Conservation (phyloP, 2,888 invertebrate species). For the Diploptera punctata region DNA sequence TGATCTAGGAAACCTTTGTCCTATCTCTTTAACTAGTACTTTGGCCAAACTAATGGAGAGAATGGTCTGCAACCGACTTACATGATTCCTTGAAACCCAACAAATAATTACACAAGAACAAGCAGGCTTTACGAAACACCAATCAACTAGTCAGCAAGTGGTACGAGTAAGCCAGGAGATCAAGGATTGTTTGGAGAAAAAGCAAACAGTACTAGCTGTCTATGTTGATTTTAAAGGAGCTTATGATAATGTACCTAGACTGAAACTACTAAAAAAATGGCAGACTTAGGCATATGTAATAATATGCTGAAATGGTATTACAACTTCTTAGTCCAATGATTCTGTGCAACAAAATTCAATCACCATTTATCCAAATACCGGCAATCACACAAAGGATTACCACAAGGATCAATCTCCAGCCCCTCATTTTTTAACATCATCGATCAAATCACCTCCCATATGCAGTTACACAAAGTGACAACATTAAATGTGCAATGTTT, state of each 20-base stretch:
- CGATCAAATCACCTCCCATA: too few relatives aligned
- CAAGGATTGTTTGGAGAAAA: neutral
- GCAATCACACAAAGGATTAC: too few relatives aligned
- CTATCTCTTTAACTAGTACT: neutral
- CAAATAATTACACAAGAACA: neutral
- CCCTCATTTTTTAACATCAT: too few relatives aligned
- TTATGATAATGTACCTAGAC: constrained; percentile 8
- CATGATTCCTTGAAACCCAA: neutral
- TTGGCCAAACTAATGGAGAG: constrained; percentile 4
- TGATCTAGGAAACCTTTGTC: neutral
- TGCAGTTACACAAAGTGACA: too few relatives aligned
- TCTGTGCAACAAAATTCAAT: too few relatives aligned
- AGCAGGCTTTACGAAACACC: neutral
- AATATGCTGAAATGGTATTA: too few relatives aligned
- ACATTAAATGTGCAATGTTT: too few relatives aligned
- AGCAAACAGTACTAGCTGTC: constrained; percentile 5
- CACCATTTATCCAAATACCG: too few relatives aligned
- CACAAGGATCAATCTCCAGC: too few relatives aligned
- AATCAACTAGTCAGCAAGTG: constrained; percentile 43
- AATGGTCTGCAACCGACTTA: neutral
- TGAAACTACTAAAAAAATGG: too few relatives aligned
- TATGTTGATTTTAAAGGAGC: constrained; percentile 8
- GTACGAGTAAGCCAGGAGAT: neutral
- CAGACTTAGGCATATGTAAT: too few relatives aligned
- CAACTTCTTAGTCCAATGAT: too few relatives aligned